Conservation (phyloP, 2,888 invertebrate genomes). For the Trichopria drosophilae region DNA sequence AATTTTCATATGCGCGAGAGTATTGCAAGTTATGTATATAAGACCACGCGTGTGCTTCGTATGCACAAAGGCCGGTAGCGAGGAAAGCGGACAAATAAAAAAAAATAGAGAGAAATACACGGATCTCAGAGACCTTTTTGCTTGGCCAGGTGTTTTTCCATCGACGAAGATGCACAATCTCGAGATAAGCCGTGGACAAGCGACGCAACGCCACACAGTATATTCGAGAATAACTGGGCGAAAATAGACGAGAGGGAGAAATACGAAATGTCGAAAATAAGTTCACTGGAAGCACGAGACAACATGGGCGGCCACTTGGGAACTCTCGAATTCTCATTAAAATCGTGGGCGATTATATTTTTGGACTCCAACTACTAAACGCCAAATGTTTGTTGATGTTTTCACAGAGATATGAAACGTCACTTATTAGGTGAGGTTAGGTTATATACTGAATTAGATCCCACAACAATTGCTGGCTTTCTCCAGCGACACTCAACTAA, state of each 20-base stretch:
- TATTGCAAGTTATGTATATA: too few species aligned
- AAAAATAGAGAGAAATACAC: constrained; percentile 2
- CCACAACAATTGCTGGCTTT: too few species aligned
- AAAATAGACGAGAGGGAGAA: constrained; percentile 37
- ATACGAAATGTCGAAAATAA: constrained; percentile 36
- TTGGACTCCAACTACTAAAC: too few species aligned
- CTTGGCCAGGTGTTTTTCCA: too few species aligned
- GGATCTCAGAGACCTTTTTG: neutral
- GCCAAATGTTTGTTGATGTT: too few species aligned
- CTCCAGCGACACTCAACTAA: too few species aligned
- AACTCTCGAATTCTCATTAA: constrained; percentile 19
- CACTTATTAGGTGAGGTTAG: too few species aligned
- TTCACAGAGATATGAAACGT: too few species aligned
- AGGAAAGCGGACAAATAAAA: constrained; percentile 4
- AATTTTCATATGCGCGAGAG: too few species aligned
- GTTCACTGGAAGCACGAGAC: constrained; percentile 4
- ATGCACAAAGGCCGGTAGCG: neutral
- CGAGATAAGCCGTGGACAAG: constrained; percentile 19
- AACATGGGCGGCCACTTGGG: constrained; percentile 4
- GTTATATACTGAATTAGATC: too few species aligned
- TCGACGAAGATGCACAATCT: constrained; percentile 10
- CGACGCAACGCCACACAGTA: neutral
- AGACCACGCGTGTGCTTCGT: too few species aligned
- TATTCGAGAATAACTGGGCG: constrained; percentile 28
- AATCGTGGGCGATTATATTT: constrained; percentile 15